These are phyloP conservation scores for Pheucticus melanocephalus DNA, from an alignment of 2,113 vertebrate genomes.

Conservation along the genomic window DNA sequence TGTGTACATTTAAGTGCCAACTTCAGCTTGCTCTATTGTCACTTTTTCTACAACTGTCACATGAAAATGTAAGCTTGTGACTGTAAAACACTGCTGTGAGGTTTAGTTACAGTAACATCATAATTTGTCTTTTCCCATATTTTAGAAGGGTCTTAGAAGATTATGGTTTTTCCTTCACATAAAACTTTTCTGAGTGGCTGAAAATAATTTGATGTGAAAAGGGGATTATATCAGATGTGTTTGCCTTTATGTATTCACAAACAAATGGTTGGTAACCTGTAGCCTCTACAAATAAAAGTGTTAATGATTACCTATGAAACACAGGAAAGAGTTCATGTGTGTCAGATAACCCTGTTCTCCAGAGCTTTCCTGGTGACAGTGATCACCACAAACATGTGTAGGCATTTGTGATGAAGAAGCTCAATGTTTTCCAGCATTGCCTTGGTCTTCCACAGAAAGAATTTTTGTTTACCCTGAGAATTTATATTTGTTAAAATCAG, in stretches of 20 bases:
- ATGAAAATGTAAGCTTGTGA: neutral
- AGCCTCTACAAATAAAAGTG: neutral
- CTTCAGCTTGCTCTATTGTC: neutral
- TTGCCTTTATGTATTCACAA: neutral
- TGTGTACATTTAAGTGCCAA: neutral
- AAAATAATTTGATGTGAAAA: neutral
- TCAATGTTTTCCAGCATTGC: neutral
- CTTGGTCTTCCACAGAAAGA: neutral
- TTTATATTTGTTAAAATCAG: conserved; percentile 47
- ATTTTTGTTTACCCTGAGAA: neutral
- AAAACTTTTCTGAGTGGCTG: neutral
- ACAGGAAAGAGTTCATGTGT: neutral
- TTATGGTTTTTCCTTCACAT: neutral
- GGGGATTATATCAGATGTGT: neutral
- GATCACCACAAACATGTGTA: rapidly evolving
- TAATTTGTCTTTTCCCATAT: neutral
- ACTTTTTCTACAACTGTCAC: neutral
- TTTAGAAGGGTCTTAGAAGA: neutral
- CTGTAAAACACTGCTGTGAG: neutral
- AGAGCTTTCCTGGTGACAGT: neutral
- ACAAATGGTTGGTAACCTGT: neutral
- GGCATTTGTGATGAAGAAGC: neutral
- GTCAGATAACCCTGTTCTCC: neutral
- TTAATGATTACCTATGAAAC: neutral
- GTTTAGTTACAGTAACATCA: neutral